Base-by-base conservation (phyloP, 1,140 invertebrate genomes). In the Uloborus diversus region DNA sequence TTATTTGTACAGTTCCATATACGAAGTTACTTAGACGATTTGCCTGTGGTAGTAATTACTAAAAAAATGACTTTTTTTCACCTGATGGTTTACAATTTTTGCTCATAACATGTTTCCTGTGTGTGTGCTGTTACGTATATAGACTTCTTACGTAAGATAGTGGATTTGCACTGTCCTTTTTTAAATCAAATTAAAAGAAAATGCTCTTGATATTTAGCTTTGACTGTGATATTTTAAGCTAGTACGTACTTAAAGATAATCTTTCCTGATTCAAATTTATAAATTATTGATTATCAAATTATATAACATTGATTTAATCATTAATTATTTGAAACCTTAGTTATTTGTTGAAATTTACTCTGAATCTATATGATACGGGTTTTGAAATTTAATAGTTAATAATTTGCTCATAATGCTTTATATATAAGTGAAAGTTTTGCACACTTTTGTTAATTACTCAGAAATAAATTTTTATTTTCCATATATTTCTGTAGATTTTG, bases 221-320 rank as follows among this genome's bases (percentile, higher is more conserved):
- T 73, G 69, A 73, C 69, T 73, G 69, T 73, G 69, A 73, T 73
- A 73, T 73, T 73, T 73, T 73, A 42, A 47, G 35, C 53, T 7
- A 57, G 68, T 35, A 70, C 68, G 57, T 70, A 57, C 65, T 42
- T 56, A 70, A 27, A 27, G 27, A n/a, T 35, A 66, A 68, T 47
- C 32, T 23, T 27, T n/a, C 28, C 25, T 65, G 37, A 65, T 27
- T 28, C 23, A 65, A 65, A 42, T 47, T 37, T n/a, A 30, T n/a
- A n/a, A n/a, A n/a, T n/a, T n/a, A n/a, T n/a, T n/a, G n/a, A n/a
- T n/a, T n/a, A n/a, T n/a, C n/a, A n/a, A n/a, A n/a, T n/a, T n/a
- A n/a, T n/a, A n/a, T n/a, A n/a, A n/a, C n/a, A n/a, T n/a, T n/a
- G n/a, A n/a, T n/a, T n/a, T n/a, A n/a, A n/a, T n/a, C n/a, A n/a